These are phyloP conservation scores for Eira barbara DNA, from an alignment of 2,113 vertebrate genomes.

Conservation along the genomic window DNA sequence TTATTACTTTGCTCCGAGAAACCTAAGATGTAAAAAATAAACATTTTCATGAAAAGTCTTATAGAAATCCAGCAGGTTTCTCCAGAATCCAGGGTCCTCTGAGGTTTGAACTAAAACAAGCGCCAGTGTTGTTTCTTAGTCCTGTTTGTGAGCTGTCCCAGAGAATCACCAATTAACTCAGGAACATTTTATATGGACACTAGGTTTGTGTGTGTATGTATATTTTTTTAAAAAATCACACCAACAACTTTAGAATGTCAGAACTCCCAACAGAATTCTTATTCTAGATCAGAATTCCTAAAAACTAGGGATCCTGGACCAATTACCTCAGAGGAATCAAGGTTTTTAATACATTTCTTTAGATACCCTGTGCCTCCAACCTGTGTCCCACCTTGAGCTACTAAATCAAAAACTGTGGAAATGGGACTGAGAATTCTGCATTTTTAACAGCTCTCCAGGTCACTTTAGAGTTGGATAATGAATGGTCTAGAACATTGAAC, in stretches of 20 bases:
- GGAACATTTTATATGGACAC: not conserved
- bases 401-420: not conserved
- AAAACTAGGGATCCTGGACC: not conserved
- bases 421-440: not conserved
- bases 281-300: not conserved
- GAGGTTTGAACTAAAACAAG: not conserved
- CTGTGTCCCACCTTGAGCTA: not conserved
- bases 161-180: not conserved
- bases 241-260: not conserved
- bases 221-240: not conserved
- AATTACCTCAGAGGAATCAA: not conserved
- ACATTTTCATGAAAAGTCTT: not conserved
- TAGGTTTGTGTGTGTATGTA: not conserved
- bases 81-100: not conserved
- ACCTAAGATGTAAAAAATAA: not conserved
- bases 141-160: not conserved
- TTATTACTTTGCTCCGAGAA: not conserved
- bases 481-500: not conserved
- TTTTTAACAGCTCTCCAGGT: not conserved
- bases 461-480: not conserved
- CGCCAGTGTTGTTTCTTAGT: not conserved
- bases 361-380: not conserved
- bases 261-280: not conserved
- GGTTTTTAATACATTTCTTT: not conserved
- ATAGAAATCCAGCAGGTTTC: not conserved